Percentiles rank a stretch among this genome's conserved stretches.
These are phyloP conservation scores for Oreochromis niloticus DNA, from an alignment of 2,113 vertebrate species.

Conservation along the genomic window DNA sequence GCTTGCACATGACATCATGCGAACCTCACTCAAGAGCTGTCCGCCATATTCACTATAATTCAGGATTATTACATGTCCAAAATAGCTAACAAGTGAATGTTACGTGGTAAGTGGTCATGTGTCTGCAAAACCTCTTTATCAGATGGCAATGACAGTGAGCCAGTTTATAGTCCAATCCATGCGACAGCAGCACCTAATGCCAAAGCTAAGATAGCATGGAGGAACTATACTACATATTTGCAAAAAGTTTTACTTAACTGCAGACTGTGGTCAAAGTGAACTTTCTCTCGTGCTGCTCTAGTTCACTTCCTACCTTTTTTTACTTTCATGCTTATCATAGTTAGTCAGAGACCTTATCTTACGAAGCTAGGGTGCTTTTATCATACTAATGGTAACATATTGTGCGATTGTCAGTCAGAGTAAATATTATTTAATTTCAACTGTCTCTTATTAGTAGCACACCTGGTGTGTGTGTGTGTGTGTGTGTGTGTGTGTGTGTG, in stretches of 20 bases:
- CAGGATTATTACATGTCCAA: neutral
- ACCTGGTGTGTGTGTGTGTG: neutral
- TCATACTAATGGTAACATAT: neutral
- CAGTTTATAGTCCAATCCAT: neutral
- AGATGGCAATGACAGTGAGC: neutral
- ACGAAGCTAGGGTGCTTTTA: neutral
- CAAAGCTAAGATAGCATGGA: neutral
- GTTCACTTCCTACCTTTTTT: neutral
- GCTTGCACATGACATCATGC: neutral
- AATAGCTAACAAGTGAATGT: neutral
- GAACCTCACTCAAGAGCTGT: neutral
- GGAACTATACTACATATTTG: neutral
- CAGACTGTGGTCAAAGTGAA: neutral
- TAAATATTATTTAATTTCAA: neutral
- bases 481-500: fast-evolving
- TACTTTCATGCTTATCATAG: neutral
- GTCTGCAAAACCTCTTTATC: neutral
- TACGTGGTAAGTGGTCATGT: neutral
- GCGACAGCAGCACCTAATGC: neutral
- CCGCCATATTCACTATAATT: neutral
- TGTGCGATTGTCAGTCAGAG: neutral
- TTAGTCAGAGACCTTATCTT: neutral
- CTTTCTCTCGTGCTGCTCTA: neutral
- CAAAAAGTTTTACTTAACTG: neutral
- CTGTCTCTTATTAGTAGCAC: neutral